These are phyloP conservation scores for Tigriopus japonicus DNA, from an alignment of 1,140 invertebrate genomes.

Conservation along the genomic window DNA sequence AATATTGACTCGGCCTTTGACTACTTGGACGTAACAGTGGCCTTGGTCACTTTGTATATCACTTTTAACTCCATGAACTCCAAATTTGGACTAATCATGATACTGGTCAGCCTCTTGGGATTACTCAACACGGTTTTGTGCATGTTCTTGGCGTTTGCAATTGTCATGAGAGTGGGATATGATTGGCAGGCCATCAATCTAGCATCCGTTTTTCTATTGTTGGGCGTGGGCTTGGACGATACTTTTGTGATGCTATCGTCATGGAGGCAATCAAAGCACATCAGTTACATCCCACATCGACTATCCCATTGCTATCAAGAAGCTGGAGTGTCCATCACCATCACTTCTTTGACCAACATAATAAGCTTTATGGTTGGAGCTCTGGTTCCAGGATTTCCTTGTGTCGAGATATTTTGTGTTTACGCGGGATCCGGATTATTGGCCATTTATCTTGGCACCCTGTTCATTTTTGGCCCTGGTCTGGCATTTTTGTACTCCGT, in stretches of 20 bases:
- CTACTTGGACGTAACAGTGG: not conserved
- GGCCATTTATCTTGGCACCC: not conserved
- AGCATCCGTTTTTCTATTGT: not conserved
- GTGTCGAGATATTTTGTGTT: slow-evolving; percentile 21
- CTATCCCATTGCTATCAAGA: slow-evolving; percentile 27
- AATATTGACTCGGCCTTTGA: not conserved
- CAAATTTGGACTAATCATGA: not conserved
- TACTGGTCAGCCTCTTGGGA: not conserved
- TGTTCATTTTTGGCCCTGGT: not conserved
- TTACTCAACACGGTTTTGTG: not conserved
- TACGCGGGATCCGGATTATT: not conserved
- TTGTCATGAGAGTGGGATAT: not conserved
- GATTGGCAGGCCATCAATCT: not conserved
- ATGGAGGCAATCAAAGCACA: slow-evolving; percentile 23
- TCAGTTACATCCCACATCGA: slow-evolving; percentile 23
- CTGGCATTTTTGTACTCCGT: not conserved
- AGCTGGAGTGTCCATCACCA: slow-evolving; percentile 35
- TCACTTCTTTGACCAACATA: slow-evolving; percentile 35
- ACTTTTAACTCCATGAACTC: not conserved
- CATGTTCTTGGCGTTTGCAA: not conserved
- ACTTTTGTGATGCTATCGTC: slow-evolving; percentile 32
- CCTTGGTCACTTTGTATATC: not conserved
- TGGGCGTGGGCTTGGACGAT: slow-evolving; percentile 31
- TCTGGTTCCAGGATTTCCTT: slow-evolving; percentile 28
- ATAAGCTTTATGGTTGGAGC: slow-evolving; percentile 35